These are phyloP conservation scores for Andricus quercusramuli DNA, from an alignment of 2,888 invertebrate genomes.

Conservation along the genomic window DNA sequence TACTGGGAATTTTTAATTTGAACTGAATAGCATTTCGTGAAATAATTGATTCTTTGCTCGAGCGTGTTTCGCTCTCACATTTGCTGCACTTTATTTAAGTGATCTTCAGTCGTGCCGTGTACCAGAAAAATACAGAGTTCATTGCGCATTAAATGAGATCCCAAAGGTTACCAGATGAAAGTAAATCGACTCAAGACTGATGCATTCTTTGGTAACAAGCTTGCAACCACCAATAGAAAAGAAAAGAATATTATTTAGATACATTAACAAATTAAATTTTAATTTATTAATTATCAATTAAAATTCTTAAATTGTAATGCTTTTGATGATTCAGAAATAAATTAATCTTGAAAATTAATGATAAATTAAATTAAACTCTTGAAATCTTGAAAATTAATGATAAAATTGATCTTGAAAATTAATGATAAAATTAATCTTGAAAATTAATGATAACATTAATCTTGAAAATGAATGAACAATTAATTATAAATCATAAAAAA, in stretches of 20 bases:
- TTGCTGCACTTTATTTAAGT: slow-evolving; percentile 2
- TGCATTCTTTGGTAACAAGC: not conserved
- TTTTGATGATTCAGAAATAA: too few species aligned
- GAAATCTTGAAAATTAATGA: too few species aligned
- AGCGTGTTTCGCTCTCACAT: slow-evolving; percentile 6
- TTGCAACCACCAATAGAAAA: not conserved
- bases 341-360: too few species aligned
- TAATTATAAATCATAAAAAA: too few species aligned
- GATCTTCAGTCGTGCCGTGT: slow-evolving; percentile 12
- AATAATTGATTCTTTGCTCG: not conserved
- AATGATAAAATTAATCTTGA: too few species aligned
- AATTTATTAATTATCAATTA: too few species aligned
- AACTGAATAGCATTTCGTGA: not conserved
- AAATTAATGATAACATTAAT: too few species aligned
- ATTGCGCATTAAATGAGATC: slow-evolving; percentile 59
- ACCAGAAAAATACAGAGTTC: slow-evolving; percentile 17
- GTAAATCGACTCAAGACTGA: slow-evolving; percentile 61
- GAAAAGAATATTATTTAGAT: not conserved
- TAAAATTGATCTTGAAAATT: too few species aligned
- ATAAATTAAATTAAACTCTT: too few species aligned
- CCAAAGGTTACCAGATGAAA: slow-evolving; percentile 73
- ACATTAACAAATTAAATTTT: not conserved
- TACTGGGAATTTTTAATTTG: not conserved
- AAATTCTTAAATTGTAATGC: too few species aligned
- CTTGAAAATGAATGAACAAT: too few species aligned